phyloP scores from a whole-genome alignment of 1,140 invertebrate species.

The Phthorimaea operculella region DNA sequence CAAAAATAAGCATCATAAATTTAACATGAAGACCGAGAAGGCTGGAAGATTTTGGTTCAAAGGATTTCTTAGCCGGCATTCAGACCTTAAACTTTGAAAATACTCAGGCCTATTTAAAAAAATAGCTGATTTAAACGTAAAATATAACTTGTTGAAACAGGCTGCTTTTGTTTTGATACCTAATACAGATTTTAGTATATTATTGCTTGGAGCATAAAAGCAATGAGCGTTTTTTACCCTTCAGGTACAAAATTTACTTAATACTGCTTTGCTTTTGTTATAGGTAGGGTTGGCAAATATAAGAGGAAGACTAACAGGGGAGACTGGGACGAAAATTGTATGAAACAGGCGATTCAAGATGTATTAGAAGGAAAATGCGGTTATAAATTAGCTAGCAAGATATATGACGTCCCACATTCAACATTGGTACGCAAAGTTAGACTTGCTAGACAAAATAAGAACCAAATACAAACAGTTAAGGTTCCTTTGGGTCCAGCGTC shows the following conservation, averaged over 20 bases:
- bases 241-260: too few species aligned
- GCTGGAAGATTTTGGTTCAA: slow-evolving; percentile 25
- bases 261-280: slow-evolving; percentile 2
- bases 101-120: too few species aligned
- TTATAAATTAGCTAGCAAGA: slow-evolving; percentile 13
- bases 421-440: slow-evolving; percentile 17
- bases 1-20: slow-evolving; percentile 7
- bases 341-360: slow-evolving; percentile 6
- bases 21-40: slow-evolving; percentile 13
- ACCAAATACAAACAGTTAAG: background rate
- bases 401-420: slow-evolving; percentile 17
- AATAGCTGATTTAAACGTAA: too few species aligned
- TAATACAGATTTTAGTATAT: too few species aligned
- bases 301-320: slow-evolving; percentile 6
- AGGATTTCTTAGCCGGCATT: slow-evolving; percentile 25
- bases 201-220: too few species aligned
- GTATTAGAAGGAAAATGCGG: slow-evolving; percentile 12
- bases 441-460: slow-evolving; percentile 6
- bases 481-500: slow-evolving; percentile 1
- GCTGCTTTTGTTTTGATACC: too few species aligned
- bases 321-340: background rate
- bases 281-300: slow-evolving; percentile 4
- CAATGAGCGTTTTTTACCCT: too few species aligned
- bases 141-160: too few species aligned
- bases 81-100: too few species aligned